These are phyloP conservation scores for Thumatha senex DNA, from an alignment of 2,888 invertebrate genomes.

Conservation along the genomic window DNA sequence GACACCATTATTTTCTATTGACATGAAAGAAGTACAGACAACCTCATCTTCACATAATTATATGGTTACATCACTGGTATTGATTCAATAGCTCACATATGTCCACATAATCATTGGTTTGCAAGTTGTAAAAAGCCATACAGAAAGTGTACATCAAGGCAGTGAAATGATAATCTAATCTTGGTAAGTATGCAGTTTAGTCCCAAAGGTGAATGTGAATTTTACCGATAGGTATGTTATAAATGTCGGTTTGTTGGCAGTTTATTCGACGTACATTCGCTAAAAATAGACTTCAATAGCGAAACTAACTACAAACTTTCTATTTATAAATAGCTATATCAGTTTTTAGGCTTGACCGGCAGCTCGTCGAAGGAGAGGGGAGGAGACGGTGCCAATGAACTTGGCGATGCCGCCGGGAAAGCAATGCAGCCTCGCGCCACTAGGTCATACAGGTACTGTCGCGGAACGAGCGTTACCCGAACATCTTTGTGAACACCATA, in stretches of 20 bases:
- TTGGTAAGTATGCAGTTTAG: constrained; percentile 24
- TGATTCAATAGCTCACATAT: too few relatives aligned
- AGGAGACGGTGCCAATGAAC: constrained; percentile 70
- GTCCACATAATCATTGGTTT: too few relatives aligned
- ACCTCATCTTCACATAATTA: too few relatives aligned
- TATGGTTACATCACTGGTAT: too few relatives aligned
- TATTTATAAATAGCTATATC: constrained; percentile 69
- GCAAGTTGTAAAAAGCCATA: too few relatives aligned
- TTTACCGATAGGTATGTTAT: constrained; percentile 34
- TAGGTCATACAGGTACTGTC: constrained; percentile 69
- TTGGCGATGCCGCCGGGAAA: constrained; percentile 69
- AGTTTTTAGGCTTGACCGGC: constrained; percentile 62
- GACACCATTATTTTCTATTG: too few relatives aligned
- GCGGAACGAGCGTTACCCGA: constrained; percentile 54
- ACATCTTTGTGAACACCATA: constrained; percentile 51
- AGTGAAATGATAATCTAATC: constrained; percentile 1
- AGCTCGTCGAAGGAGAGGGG: constrained; percentile 29
- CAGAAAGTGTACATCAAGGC: too few relatives aligned
- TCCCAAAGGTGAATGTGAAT: constrained; percentile 30
- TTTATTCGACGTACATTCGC: constrained; percentile 35
- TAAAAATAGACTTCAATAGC: constrained; percentile 63
- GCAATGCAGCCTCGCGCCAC: constrained; percentile 66
- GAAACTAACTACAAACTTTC: constrained; percentile 64
- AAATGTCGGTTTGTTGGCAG: constrained; percentile 16
- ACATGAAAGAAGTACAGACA: too few relatives aligned